Conservation (phyloP, 2,888 invertebrate genomes). For the Drosophila villosipedis region DNA sequence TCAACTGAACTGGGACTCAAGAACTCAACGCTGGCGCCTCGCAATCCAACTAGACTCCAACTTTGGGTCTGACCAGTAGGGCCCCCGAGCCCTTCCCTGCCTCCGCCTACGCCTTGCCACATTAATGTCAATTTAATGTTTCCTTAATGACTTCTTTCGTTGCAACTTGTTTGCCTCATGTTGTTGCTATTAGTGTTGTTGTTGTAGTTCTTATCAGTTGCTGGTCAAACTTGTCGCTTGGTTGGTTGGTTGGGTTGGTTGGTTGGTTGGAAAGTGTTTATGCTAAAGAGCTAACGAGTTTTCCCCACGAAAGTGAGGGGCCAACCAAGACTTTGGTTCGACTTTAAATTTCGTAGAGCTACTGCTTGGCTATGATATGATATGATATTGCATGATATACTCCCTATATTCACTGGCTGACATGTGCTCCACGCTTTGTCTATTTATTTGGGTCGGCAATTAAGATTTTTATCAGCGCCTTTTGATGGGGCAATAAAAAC, state of each 20-base stretch:
- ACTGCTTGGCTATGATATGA: slow-evolving; percentile 28
- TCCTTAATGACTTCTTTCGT: slow-evolving; percentile 82
- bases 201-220: slow-evolving; percentile 71
- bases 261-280: slow-evolving; percentile 74
- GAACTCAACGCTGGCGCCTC: slow-evolving; percentile 26
- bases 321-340: slow-evolving; percentile 7
- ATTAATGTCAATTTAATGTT: slow-evolving; percentile 84
- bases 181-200: slow-evolving; percentile 21
- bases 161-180: slow-evolving; percentile 61
- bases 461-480: slow-evolving; percentile 80
- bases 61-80: slow-evolving; percentile 36
- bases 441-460: slow-evolving; percentile 83
- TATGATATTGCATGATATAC: slow-evolving; percentile 10
- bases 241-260: slow-evolving; percentile 31
- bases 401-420: slow-evolving; percentile 18
- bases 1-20: slow-evolving; percentile 20
- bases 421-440: slow-evolving; percentile 56
- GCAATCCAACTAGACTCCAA: slow-evolving; percentile 1
- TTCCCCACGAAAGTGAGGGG: slow-evolving; percentile 58
- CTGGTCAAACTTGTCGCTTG: slow-evolving; percentile 73
- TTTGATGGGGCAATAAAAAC: slow-evolving; percentile 81
- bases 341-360: slow-evolving; percentile 25
- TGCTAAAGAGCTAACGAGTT: slow-evolving; percentile 81
- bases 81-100: not conserved
- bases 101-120: slow-evolving; percentile 38